Evolutionary conservation across 2,888 invertebrate genomes (phyloP).

Genomic region (Pheosia tremula): DNA sequence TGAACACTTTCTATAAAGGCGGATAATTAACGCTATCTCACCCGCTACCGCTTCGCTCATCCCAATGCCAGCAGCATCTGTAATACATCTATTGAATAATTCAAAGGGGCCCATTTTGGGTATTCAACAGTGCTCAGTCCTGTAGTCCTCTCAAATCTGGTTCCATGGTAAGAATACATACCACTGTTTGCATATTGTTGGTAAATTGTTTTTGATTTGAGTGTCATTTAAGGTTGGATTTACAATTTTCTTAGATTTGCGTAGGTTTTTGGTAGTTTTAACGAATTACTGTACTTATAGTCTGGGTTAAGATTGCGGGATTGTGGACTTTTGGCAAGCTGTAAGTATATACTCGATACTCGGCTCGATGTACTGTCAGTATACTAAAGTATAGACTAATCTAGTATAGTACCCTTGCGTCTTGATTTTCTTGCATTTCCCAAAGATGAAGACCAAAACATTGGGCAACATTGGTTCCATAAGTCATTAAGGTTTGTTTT

Average conservation of each 20-base stretch:
- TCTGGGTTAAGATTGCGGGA: too few relatives aligned
- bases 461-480: too few relatives aligned
- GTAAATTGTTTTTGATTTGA: constrained; percentile 7
- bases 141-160: constrained; percentile 26
- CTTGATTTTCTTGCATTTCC: too few relatives aligned
- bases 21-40: neutral
- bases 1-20: too few relatives aligned
- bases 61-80: neutral
- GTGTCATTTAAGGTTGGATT: constrained; percentile 2
- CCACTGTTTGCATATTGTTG: constrained; percentile 22
- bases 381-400: too few relatives aligned
- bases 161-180: constrained; percentile 17
- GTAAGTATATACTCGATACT: too few relatives aligned
- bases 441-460: too few relatives aligned
- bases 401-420: too few relatives aligned
- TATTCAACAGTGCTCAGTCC: constrained; percentile 18
- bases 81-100: constrained; percentile 3
- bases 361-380: too few relatives aligned
- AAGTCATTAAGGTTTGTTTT: too few relatives aligned
- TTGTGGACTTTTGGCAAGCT: too few relatives aligned
- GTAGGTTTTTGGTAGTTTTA: constrained; percentile 6
- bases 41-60: neutral
- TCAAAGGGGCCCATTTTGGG: constrained; percentile 11
- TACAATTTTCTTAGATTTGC: neutral
- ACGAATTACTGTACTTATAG: neutral